Percentiles rank a stretch among this genome's conserved stretches.
phyloP scores from a whole-genome alignment of 1,140 invertebrate species.

The Hylyphantes graminicola region DNA sequence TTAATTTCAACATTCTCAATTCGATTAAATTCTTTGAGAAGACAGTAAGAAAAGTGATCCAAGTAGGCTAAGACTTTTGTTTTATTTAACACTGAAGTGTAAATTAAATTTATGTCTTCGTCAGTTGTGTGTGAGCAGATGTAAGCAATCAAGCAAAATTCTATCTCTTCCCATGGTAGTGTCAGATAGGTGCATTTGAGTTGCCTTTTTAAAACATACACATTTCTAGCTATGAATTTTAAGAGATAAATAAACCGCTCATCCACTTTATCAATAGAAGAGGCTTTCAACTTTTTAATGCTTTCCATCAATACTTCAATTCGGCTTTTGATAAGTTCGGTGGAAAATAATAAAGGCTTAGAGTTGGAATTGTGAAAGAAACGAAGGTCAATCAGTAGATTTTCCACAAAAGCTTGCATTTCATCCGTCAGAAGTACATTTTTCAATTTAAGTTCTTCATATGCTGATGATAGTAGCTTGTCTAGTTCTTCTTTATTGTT shows the following conservation, averaged over 20 bases:
- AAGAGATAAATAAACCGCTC: not conserved
- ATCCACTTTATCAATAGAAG: not conserved
- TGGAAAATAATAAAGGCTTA: not conserved
- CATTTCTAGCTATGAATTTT: conserved; percentile 1
- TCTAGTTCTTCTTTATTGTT: conserved; percentile 11
- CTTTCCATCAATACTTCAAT: not conserved
- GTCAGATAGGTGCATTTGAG: conserved; percentile 17
- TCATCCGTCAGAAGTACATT: not conserved
- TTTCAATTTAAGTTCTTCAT: conserved; percentile 25
- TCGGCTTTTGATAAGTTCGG: not conserved
- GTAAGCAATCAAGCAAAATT: conserved; percentile 17
- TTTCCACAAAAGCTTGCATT: conserved; percentile 17
- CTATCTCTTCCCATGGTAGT: conserved; percentile 34
- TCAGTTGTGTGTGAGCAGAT: not conserved
- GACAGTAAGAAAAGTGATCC: not conserved
- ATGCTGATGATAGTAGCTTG: conserved; percentile 7
- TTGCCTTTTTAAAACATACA: not conserved
- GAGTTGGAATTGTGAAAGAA: not conserved
- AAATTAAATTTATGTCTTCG: not conserved
- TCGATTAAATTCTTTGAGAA: not conserved
- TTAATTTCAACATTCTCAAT: not conserved
- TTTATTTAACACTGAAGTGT: not conserved
- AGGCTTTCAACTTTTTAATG: not conserved
- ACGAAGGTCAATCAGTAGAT: not conserved
- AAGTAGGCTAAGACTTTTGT: not conserved